Base-by-base conservation (phyloP, 2,797 vertebrate genomes). In the Centropyge bicolor region DNA sequence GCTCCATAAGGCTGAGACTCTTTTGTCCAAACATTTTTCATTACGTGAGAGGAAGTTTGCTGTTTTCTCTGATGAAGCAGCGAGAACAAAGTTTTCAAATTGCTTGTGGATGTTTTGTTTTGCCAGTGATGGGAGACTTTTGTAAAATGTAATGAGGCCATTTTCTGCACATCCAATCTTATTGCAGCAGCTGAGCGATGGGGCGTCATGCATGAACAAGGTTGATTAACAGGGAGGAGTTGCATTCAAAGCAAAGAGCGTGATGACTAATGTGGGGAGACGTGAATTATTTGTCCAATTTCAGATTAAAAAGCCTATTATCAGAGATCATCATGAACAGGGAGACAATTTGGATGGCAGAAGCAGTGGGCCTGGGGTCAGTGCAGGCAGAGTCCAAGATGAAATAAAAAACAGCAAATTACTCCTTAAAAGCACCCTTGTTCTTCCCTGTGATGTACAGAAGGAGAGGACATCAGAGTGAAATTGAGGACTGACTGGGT, bases 61-160 rank as follows among this genome's bases (percentile, higher is more conserved):
- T 36, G 49, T 91, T 89, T 92, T 89, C 84, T 82, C 82, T 76
- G 54, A 68, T 62, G 45, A 88, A 76, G 62, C n/a, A 70, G 85
- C 80, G 6, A 57, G 84, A 91, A 88, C 90, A 85, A 91, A 90
- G 86, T 78, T 88, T 90, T 88, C 74, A 89, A 93, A 92, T 66
- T 72, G 85, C 83, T 77, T 74, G 77, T 81, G 89, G 90, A 89
- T 51, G 74, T 75, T 70, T 72, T 74, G 68, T 80, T 78, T 86
- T 86, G 83, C 51, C 74, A 22, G 57, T 61, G 70, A 92, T 76
- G 72, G 72, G 68, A 81, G 85, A 78, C 74, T 66, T 87, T 85
- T 86, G 81, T 78, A 69, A 79, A 82, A 88, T 85, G 80, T 89
- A 92, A 91, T 90, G 86, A 92, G 83, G 74, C 80, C 65, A 88